Conservation (phyloP, 1,140 invertebrate species). For the Drosophila novamexicana region DNA sequence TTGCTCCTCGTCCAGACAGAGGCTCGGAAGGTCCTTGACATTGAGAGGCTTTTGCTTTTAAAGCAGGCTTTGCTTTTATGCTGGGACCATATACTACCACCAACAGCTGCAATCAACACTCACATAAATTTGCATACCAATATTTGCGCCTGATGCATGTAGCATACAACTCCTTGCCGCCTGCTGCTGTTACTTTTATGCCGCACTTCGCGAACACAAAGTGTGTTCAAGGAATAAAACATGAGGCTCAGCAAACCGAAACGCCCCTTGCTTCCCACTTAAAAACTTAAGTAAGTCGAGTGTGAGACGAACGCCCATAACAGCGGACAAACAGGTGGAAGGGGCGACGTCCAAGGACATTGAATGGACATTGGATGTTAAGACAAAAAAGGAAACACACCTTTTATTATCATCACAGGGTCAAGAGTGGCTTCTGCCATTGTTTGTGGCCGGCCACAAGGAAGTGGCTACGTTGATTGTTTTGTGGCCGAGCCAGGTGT, state of each 20-base stretch:
- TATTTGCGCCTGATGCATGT: slow-evolving; percentile 64
- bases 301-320: slow-evolving; percentile 39
- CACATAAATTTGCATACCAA: slow-evolving; percentile 78
- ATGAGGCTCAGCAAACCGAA: slow-evolving; percentile 50
- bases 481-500: slow-evolving; percentile 36
- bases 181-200: slow-evolving; percentile 54
- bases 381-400: slow-evolving; percentile 37
- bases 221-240: slow-evolving; percentile 72
- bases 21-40: slow-evolving; percentile 30
- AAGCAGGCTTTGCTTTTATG: slow-evolving; percentile 40
- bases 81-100: not conserved
- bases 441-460: slow-evolving; percentile 29
- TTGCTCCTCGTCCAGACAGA: not conserved
- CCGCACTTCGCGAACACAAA: slow-evolving; percentile 63
- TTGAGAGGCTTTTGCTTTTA: slow-evolving; percentile 39
- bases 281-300: slow-evolving; percentile 58
- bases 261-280: slow-evolving; percentile 32
- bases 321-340: slow-evolving; percentile 6
- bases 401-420: slow-evolving; percentile 39
- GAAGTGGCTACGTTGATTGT: slow-evolving; percentile 55
- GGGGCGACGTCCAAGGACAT: slow-evolving; percentile 9
- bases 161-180: slow-evolving; percentile 7
- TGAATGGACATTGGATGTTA: not conserved
- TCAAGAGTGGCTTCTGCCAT: slow-evolving; percentile 32
- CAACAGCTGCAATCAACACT: slow-evolving; percentile 79